A percentile compares a stretch with the other conserved stretches of the same genome.
Conservation (phyloP, 2,113 vertebrate genomes). For the Pangasianodon hypophthalmus region DNA sequence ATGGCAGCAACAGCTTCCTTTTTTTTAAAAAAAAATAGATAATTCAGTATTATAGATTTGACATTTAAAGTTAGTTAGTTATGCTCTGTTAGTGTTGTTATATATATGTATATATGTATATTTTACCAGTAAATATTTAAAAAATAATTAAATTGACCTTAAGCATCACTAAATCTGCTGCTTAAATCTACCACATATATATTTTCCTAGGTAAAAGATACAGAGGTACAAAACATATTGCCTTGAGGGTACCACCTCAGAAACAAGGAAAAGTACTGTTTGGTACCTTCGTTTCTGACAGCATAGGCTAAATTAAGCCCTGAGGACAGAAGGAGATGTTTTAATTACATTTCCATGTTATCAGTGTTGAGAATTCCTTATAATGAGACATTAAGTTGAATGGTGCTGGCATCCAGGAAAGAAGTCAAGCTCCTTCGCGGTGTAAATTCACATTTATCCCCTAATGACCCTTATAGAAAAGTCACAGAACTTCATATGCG, state of each 20-base stretch:
- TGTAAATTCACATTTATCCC: neutral
- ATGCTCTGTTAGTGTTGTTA: too few species aligned
- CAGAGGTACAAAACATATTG: neutral
- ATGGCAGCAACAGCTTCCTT: too few species aligned
- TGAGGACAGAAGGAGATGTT: neutral
- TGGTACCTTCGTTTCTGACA: neutral
- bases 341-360: neutral
- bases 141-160: too few species aligned
- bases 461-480: neutral
- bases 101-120: too few species aligned
- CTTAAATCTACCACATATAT: too few species aligned
- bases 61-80: too few species aligned
- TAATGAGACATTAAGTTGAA: neutral
- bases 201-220: too few species aligned
- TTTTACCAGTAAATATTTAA: too few species aligned
- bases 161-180: neutral
- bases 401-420: neutral
- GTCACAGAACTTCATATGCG: neutral
- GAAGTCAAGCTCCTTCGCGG: too few species aligned
- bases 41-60: too few species aligned
- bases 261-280: neutral
- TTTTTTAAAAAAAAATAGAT: too few species aligned
- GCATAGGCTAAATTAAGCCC: neutral
- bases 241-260: neutral
- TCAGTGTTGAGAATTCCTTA: neutral